Conservation (phyloP, 2,797 vertebrate species). For the Vireo griseus region DNA sequence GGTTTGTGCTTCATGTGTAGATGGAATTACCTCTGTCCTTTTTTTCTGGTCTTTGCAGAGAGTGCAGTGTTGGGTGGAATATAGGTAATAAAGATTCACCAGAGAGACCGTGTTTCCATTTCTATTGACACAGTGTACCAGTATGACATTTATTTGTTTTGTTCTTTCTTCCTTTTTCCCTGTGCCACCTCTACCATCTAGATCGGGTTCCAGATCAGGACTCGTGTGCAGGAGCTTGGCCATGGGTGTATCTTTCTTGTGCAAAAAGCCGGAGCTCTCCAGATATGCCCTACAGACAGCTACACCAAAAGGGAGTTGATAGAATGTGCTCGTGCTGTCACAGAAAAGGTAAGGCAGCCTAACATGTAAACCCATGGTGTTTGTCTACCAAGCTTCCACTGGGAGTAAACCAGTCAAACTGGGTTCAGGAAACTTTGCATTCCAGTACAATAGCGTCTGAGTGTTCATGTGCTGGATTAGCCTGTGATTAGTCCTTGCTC, state of each 20-base stretch:
- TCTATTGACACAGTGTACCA: not conserved
- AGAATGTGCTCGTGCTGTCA: constrained; percentile 91
- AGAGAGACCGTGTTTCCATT: fast-evolving
- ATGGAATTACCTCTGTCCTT: not conserved
- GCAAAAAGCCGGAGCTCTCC: constrained; percentile 96
- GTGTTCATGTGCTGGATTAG: not conserved
- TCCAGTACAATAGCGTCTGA: not conserved
- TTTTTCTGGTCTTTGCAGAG: not conserved
- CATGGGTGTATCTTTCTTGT: constrained; percentile 97
- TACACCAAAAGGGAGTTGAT: constrained; percentile 96
- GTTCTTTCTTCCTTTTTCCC: not conserved
- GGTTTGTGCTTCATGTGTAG: not conserved
- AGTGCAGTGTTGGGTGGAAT: fast-evolving
- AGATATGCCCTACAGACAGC: constrained; percentile 91
- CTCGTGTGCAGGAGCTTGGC: constrained; percentile 92
- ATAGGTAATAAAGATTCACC: not conserved
- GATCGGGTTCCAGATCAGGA: constrained; percentile 94
- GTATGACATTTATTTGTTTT: not conserved
- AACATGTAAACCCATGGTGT: fast-evolving
- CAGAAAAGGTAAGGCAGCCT: constrained; percentile 86
- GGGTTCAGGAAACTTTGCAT: not conserved
- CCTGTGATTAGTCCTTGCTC: not conserved
- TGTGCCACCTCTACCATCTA: constrained; percentile 56
- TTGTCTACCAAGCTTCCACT: not conserved
- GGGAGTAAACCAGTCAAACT: not conserved